phyloP scores from a whole-genome alignment of 2,888 invertebrate species.

The Gisinianus flammeolus region DNA sequence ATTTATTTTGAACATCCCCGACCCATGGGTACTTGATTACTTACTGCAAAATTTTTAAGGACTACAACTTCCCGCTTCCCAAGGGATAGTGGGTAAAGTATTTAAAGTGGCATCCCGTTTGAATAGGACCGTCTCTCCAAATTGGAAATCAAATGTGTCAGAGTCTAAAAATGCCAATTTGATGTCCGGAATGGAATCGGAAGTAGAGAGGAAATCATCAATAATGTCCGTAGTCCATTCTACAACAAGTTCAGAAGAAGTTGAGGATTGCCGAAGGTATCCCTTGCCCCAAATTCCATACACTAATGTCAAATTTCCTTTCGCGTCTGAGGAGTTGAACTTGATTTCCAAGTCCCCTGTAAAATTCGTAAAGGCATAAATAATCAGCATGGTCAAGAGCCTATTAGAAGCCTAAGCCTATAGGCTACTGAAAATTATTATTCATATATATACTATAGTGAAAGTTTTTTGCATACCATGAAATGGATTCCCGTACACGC shows the following conservation, averaged over 20 bases:
- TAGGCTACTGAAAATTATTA: neutral
- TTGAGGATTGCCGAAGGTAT: neutral
- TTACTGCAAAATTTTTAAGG: no score
- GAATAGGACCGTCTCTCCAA: neutral
- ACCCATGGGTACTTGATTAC: no score
- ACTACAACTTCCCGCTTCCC: constrained; percentile 19
- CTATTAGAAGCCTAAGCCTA: no score
- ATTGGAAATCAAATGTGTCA: constrained; percentile 12
- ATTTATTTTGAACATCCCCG: no score
- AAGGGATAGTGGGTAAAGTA: constrained; percentile 41
- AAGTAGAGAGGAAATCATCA: constrained; percentile 31
- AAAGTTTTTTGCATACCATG: constrained; percentile 7
- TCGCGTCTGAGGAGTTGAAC: constrained; percentile 6
- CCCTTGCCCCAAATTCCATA: constrained; percentile 30
- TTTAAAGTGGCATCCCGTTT: constrained; percentile 24
- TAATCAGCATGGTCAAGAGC: no score
- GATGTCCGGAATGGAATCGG: neutral
- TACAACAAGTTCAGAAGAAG: neutral
- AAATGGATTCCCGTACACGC: constrained; percentile 15
- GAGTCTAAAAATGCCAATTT: neutral
- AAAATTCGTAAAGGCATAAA: neutral
- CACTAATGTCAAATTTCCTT: neutral
- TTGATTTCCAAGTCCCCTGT: constrained; percentile 21
- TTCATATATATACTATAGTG: neutral
- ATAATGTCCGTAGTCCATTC: constrained; percentile 35